phyloP scores from a whole-genome alignment of 1,140 invertebrate species.

The Heliconius melpomene region DNA sequence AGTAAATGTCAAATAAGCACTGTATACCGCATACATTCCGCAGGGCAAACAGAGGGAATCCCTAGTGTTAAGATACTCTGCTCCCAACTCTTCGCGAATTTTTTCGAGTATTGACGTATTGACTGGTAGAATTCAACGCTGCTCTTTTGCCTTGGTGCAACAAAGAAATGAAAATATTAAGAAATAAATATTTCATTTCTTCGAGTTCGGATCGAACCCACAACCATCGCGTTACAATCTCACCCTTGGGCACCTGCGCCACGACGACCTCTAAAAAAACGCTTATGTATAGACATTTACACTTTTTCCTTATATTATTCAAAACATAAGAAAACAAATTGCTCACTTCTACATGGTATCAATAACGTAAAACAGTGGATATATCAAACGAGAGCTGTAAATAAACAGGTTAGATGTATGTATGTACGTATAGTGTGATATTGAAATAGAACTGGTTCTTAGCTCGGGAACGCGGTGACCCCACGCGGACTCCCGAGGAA shows the following conservation, averaged over 20 bases:
- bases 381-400: constrained; percentile 60
- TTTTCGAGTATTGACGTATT: too few species aligned
- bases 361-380: constrained; percentile 38
- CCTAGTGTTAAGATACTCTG: too few species aligned
- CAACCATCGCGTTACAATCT: not conserved
- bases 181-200: too few species aligned
- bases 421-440: constrained; percentile 69
- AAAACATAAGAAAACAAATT: not conserved
- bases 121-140: too few species aligned
- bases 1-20: too few species aligned
- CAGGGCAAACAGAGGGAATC: too few species aligned
- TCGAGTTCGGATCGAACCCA: too few species aligned
- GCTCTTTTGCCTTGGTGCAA: too few species aligned
- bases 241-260: too few species aligned
- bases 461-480: constrained; percentile 67
- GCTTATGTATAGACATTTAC: not conserved
- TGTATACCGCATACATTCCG: too few species aligned
- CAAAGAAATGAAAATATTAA: too few species aligned
- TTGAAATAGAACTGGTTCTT: constrained; percentile 77
- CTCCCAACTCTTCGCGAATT: too few species aligned
- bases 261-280: not conserved
- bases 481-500: constrained; percentile 60
- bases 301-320: not conserved
- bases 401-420: constrained; percentile 63
- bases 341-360: not conserved